phyloP scores from a whole-genome alignment of 2,888 invertebrate species.

The Nudaria mundana region DNA sequence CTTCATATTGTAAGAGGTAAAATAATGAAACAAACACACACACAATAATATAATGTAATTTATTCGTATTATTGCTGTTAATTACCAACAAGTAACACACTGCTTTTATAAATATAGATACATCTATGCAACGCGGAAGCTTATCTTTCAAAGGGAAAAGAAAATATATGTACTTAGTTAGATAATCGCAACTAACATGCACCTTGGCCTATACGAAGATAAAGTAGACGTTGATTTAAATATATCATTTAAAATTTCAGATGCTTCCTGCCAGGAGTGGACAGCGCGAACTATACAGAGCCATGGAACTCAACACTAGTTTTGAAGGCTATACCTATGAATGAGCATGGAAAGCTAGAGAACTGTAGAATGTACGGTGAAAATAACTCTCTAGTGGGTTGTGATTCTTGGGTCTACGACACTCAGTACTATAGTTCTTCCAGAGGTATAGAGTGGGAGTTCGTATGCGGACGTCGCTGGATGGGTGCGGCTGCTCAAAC shows the following conservation, averaged over 20 bases:
- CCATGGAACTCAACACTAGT: slow-evolving; percentile 80
- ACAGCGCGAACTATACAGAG: slow-evolving; percentile 70
- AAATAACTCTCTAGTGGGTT: slow-evolving; percentile 58
- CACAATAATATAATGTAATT: background rate
- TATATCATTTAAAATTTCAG: slow-evolving; percentile 63
- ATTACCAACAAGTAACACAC: slow-evolving; percentile 8
- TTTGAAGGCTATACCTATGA: slow-evolving; percentile 79
- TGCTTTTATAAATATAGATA: slow-evolving; percentile 12
- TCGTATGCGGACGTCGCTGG: slow-evolving; percentile 90
- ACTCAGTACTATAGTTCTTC: slow-evolving; percentile 87
- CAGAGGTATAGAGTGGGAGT: slow-evolving; percentile 90
- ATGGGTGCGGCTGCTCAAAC: slow-evolving; percentile 91
- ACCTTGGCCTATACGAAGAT: slow-evolving; percentile 24
- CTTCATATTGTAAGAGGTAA: too few species aligned
- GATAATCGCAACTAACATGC: slow-evolving; percentile 26
- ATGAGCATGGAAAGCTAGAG: slow-evolving; percentile 80
- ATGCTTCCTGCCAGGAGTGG: slow-evolving; percentile 81
- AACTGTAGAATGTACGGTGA: slow-evolving; percentile 81
- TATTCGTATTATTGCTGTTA: slow-evolving; percentile 23
- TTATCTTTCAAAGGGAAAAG: slow-evolving; percentile 7
- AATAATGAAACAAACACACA: too few species aligned
- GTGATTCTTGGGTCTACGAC: slow-evolving; percentile 86
- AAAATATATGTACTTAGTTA: slow-evolving; percentile 10
- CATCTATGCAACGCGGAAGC: slow-evolving; percentile 6
- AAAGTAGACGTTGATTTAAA: background rate